Conservation (phyloP, 2,113 vertebrate species). For the Protobothrops flavoviridis region DNA sequence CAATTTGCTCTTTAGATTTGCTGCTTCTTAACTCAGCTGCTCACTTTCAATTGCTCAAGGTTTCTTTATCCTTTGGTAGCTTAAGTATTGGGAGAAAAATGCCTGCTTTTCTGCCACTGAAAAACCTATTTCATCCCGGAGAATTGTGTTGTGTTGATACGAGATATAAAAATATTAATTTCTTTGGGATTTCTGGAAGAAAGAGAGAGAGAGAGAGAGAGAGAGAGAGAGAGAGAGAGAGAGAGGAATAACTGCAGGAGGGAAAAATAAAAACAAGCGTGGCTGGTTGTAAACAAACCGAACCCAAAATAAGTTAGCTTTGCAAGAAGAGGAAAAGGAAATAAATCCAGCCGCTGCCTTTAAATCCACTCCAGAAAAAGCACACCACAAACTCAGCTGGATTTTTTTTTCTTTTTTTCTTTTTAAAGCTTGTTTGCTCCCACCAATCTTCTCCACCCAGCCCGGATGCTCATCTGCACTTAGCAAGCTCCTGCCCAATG, state of each 20-base stretch:
- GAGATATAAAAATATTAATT: neutral
- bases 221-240: neutral
- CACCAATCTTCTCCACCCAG: neutral
- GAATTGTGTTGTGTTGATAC: neutral
- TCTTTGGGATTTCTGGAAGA: neutral
- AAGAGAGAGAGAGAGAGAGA: too few species aligned
- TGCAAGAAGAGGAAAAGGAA: neutral
- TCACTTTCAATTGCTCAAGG: neutral
- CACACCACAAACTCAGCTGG: neutral
- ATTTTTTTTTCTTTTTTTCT: neutral
- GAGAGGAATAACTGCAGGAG: neutral
- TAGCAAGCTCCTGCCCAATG: constrained; percentile 31
- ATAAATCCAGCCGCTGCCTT: neutral
- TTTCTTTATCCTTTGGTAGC: neutral
- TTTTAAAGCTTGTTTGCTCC: constrained; percentile 17
- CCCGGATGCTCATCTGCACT: constrained; percentile 56
- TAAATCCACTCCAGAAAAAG: neutral
- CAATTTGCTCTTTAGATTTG: neutral
- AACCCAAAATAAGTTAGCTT: accelerated
- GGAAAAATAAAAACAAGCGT: neutral
- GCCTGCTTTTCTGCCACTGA: neutral
- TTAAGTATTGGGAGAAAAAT: neutral
- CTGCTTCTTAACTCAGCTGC: neutral
- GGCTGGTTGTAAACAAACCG: neutral
- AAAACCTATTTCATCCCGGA: neutral